Base-by-base conservation (phyloP, 1,140 invertebrate species). In the Conopomorpha cramerella region DNA sequence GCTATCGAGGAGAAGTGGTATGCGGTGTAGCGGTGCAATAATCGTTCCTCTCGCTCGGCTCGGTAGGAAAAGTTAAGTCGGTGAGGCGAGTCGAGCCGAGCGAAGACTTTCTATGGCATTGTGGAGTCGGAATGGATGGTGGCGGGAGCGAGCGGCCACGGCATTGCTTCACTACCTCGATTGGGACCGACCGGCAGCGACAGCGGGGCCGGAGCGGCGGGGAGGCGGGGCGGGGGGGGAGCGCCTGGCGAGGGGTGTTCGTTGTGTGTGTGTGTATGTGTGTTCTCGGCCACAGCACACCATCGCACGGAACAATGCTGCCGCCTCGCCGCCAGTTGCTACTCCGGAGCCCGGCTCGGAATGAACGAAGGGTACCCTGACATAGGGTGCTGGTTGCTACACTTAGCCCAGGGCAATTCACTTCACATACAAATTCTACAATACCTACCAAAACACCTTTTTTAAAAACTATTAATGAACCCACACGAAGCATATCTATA, bases 91-190 rank as follows among this genome's bases (percentile, higher is more conserved):
- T 65, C 56, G 49, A n/a, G n/a, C n/a, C n/a, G n/a, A 57, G 56
- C 59, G 58, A 56, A 48, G 47, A 74, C 70, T 74, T 74, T 74
- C 70, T 71, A 71, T 71, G 66, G 64, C 64, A 74, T 71, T 74
- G 66, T 67, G 54, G 62, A 58, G 57, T 63, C 44, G 51, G 57
- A 67, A 61, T 66, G 61, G 64, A 60, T 58, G 64, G 58, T 57
- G 56, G 60, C 53, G 17, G 19, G 4, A 10, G 19, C 19, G 4
- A 23, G 19, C 27, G 36, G 27, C 28, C 11, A 53, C 58, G 55
- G 60, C 62, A 66, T 73, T 73, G 68, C 68, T 55, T 66, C 68
- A 72, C 55, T 60, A 54, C 51, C n/a, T n/a, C n/a, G n/a, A n/a
- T n/a, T n/a, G n/a, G n/a, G n/a, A n/a, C n/a, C n/a, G n/a, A n/a